Percentiles rank a stretch among this genome's conserved stretches.
phyloP scores from a whole-genome alignment of 2,797 vertebrate species.

The Enteromius anoplus region DNA sequence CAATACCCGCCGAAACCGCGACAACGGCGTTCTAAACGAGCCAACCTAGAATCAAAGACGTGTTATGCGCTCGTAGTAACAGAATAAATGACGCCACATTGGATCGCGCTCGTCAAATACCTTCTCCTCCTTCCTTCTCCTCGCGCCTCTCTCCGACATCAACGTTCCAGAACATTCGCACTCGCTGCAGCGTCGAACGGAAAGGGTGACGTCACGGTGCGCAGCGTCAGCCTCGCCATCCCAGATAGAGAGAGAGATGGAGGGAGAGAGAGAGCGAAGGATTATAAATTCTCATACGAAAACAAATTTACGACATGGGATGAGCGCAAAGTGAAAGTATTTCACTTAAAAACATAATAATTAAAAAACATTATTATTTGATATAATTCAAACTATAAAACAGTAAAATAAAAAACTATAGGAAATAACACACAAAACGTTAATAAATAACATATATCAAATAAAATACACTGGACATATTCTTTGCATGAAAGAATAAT shows the following conservation, averaged over 20 bases:
- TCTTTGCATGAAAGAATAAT: neutral
- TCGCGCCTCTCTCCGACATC: conserved; percentile 52
- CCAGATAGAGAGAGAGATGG: neutral
- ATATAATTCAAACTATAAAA: neutral
- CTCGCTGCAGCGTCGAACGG: conserved; percentile 75
- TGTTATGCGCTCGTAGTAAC: neutral
- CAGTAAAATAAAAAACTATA: neutral
- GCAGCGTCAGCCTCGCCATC: conserved; percentile 54
- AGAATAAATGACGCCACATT: neutral
- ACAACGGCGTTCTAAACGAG: neutral
- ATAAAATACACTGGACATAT: neutral
- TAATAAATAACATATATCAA: neutral
- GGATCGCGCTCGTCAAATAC: neutral
- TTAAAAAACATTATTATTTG: neutral
- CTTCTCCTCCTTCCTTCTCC: conserved; percentile 15
- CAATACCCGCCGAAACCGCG: conserved; percentile 28
- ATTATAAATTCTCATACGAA: neutral
- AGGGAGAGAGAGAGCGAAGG: neutral
- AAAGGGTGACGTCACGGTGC: conserved; percentile 82
- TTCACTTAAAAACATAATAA: neutral
- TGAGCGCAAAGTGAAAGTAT: neutral
- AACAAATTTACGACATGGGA: neutral
- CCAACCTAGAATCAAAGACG: neutral
- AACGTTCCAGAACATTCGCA: conserved; percentile 78
- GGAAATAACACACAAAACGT: neutral